Conservation (phyloP, 2,888 invertebrate genomes). For the Stenotaenia linearis region DNA sequence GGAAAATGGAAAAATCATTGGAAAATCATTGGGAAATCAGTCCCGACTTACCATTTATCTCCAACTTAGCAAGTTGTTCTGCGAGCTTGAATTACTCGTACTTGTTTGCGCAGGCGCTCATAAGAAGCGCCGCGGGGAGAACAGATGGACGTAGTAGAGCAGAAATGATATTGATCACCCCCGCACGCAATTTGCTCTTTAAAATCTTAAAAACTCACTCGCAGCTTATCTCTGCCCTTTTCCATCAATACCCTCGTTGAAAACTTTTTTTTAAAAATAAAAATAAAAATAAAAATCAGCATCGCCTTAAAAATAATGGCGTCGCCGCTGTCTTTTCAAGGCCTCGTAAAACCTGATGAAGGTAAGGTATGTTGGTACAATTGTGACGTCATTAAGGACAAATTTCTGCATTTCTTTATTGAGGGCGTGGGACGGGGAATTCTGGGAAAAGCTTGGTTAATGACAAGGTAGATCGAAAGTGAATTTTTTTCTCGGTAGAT, state of each 20-base stretch:
- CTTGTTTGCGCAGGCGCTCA: neutral
- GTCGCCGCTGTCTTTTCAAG: neutral
- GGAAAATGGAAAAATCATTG: no score
- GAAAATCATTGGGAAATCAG: no score
- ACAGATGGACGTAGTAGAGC: neutral
- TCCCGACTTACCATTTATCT: neutral
- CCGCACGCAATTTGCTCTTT: neutral
- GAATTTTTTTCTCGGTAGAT: neutral
- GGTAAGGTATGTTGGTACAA: neutral
- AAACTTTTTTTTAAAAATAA: neutral
- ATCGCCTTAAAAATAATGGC: neutral
- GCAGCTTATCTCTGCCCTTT: neutral
- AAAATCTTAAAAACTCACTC: neutral
- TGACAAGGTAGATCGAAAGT: neutral
- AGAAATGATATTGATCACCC: constrained; percentile 1
- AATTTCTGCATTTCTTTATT: neutral
- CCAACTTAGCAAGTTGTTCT: neutral
- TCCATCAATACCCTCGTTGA: neutral
- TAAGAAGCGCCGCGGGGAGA: neutral
- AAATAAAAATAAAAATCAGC: neutral
- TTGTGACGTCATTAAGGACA: constrained; percentile 8
- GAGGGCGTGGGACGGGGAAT: neutral
- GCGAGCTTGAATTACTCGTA: neutral
- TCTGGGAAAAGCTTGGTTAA: neutral
- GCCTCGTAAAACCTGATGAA: neutral